phyloP scores from a whole-genome alignment of 2,888 invertebrate genomes.

The Eupithecia inturbata region DNA sequence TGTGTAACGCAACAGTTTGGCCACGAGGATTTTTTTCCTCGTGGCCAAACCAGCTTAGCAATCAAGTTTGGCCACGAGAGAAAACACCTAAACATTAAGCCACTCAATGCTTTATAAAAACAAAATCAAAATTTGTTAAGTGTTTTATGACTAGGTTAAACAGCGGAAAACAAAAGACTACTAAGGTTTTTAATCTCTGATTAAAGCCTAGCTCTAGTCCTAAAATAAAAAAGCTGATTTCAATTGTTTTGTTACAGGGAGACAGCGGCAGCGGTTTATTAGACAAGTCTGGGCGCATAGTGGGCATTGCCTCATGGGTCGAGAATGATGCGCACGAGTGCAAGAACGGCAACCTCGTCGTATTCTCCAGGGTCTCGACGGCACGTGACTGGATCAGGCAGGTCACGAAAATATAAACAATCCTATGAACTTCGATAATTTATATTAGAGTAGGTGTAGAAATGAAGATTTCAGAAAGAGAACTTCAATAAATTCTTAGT shows the following conservation, averaged over 20 bases:
- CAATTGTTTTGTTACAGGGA: conserved; percentile 59
- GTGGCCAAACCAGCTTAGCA: too few species aligned
- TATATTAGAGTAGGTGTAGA: neutral
- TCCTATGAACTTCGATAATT: neutral
- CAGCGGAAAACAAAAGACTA: neutral
- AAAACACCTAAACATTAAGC: neutral
- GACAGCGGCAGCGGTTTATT: conserved; percentile 80
- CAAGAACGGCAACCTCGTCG: conserved; percentile 65
- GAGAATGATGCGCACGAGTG: conserved; percentile 71
- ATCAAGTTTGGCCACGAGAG: too few species aligned
- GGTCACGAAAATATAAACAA: conserved; percentile 60
- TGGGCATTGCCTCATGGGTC: conserved; percentile 79
- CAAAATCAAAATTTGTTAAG: neutral
- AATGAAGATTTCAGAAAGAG: neutral
- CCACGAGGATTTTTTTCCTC: too few species aligned
- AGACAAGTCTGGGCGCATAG: conserved; percentile 55
- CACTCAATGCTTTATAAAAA: neutral
- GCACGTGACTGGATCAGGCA: conserved; percentile 70
- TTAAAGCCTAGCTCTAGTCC: neutral
- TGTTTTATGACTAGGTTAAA: neutral
- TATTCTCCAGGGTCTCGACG: conserved; percentile 68
- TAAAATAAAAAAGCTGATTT: neutral
- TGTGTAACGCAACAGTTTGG: too few species aligned
- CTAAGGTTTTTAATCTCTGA: neutral
- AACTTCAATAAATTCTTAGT: neutral